These are phyloP conservation scores for Gastrophryne carolinensis DNA, from an alignment of 2,797 vertebrate species.

Conservation along the genomic window DNA sequence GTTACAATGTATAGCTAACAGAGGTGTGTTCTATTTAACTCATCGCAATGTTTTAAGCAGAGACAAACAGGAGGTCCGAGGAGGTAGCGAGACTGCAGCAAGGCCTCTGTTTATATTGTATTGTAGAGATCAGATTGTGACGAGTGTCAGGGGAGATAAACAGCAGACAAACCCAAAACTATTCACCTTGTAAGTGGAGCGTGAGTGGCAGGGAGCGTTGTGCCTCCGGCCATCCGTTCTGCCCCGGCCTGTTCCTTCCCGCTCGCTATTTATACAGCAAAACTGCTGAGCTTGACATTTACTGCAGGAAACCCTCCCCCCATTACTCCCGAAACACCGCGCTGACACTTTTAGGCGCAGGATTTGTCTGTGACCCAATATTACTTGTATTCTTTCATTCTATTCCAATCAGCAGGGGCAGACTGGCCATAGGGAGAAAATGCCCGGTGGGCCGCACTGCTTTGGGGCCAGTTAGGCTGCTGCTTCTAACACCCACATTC, in stretches of 20 bases:
- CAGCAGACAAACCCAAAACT: not conserved
- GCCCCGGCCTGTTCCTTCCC: conserved; percentile 7
- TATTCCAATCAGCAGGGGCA: no score
- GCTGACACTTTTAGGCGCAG: not conserved
- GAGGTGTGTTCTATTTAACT: no score
- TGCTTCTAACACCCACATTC: no score
- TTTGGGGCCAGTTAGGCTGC: no score
- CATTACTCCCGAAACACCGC: not conserved
- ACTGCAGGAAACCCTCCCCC: not conserved
- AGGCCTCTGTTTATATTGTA: not conserved
- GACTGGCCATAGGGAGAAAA: no score
- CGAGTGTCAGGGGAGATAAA: not conserved
- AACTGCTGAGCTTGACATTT: conserved; percentile 8
- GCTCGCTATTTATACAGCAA: conserved; percentile 8
- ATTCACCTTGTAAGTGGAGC: not conserved
- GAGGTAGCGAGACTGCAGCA: no score
- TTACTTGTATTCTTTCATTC: no score
- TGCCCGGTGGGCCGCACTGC: no score
- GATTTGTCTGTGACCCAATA: no score
- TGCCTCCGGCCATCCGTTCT: not conserved
- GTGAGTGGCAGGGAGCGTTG: conserved; percentile 1
- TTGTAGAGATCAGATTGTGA: not conserved
- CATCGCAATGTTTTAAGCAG: no score
- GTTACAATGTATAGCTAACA: no score
- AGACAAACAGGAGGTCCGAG: no score